A percentile compares a stretch with the other conserved stretches of the same genome.
Conservation (phyloP, 2,888 invertebrate genomes). For the Idaea straminata region DNA sequence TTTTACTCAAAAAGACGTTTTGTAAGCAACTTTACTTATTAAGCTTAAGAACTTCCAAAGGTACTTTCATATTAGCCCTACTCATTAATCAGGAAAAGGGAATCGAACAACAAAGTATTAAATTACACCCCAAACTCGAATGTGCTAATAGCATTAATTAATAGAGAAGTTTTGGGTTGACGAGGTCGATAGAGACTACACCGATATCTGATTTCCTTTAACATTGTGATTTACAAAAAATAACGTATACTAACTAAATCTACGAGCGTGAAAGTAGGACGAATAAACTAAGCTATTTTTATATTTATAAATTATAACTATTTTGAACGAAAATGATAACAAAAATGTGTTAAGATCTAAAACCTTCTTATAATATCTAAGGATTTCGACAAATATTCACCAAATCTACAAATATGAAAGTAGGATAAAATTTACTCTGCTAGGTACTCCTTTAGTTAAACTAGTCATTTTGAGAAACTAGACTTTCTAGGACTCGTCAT, state of each 20-base stretch:
- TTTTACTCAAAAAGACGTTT: slow-evolving; percentile 69
- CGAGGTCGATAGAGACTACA: slow-evolving; percentile 15
- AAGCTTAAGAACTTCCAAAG: slow-evolving; percentile 56
- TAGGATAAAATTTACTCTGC: too few relatives aligned
- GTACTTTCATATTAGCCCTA: slow-evolving; percentile 68
- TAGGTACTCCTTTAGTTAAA: too few relatives aligned
- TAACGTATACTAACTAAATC: not conserved
- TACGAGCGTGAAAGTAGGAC: too few relatives aligned
- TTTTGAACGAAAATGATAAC: too few relatives aligned
- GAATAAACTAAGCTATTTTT: too few relatives aligned
- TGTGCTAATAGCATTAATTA: slow-evolving; percentile 58
- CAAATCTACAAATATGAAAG: too few relatives aligned
- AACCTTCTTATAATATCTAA: too few relatives aligned
- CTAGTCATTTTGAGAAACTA: too few relatives aligned
- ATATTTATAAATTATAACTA: too few relatives aligned
- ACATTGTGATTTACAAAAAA: not conserved
- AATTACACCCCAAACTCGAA: slow-evolving; percentile 54
- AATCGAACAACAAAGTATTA: slow-evolving; percentile 69
- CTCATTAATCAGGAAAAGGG: slow-evolving; percentile 70
- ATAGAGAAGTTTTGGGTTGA: slow-evolving; percentile 44
- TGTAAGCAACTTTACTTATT: slow-evolving; percentile 69
- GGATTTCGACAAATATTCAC: too few relatives aligned
- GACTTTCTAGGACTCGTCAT: too few relatives aligned
- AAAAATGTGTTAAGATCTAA: too few relatives aligned
- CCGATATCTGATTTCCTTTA: not conserved